Evolutionary conservation across 2,113 vertebrate species (phyloP), one percentile per base, ranked within the genome.

Genomic region (Scytalopus superciliaris): DNA sequence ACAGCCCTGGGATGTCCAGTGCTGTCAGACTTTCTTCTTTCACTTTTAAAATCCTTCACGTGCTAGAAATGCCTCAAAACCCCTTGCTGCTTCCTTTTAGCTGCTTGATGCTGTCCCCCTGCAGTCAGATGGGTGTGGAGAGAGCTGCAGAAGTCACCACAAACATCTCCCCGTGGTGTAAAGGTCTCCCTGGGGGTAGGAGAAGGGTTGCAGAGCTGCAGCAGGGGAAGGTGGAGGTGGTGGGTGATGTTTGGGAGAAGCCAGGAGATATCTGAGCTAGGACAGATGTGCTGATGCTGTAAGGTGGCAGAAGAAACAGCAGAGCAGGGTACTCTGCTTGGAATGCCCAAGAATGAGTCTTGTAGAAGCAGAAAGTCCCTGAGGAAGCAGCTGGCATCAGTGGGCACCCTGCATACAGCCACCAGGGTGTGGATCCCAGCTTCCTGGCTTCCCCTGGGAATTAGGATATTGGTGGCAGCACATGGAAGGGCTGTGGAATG

Each of bases 401-500:
- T 75, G 68, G 16, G 28, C 6, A 4, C 25, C 37, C 30, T 76
- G 77, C 66, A 42, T 19, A 53, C 66, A 2, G 8, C 31, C 0
- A 0, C 15, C 3, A 2, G 47, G 37, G 33, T 21, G 44, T 33
- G 63, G 33, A 31, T 79, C 33, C 37, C 45, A 33, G 44, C 31
- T 22, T 47, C 19, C 39, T 78, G 59, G 16, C 68, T 42, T 31
- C 9, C 13, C 18, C 66, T n/a, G n/a, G 12, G 84, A 21, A 1
- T 1, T 50, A 56, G 39, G 56, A n/a, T 1, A 1, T 37, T 53
- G 87, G 37, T 62, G 25, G 5, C 25, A 40, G 49, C 23, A 44
- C 40, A 2, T 4, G 19, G 35, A 18, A 33, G 60, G 37, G 1
- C 12, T 1, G 1, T 42, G 50, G 27, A 3, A 14, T 0, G 3